Evolutionary conservation across 1,140 invertebrate genomes (phyloP), one percentile per base, ranked within the genome.

Genomic region (Diuraphis noxia): DNA sequence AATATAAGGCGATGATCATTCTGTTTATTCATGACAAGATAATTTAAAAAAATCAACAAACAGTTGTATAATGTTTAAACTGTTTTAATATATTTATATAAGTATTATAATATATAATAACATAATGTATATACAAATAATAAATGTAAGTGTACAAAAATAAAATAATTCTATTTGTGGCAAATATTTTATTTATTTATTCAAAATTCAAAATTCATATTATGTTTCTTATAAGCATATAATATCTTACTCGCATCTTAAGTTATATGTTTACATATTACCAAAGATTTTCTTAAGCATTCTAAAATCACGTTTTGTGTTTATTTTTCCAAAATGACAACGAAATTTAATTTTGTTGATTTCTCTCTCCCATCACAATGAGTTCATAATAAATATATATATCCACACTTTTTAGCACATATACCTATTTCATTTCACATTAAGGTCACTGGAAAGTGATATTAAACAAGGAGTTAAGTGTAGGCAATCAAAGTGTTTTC

Each of bases 391-490:
- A 88, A 56, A 63, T 88, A 36, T 88, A 30, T 38, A 87, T n/a
- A 86, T 23, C 23, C 40, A 89, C 38, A 34, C 88, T 90, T 88
- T 88, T 56, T 40, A 56, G 38, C 30, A 36, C 88, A 77, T 89
- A 46, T 41, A 72, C 36, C 13, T 89, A 88, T n/a, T 77, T 21
- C 56, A 46, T 77, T 43, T 90, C 88, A 79, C 88, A 90, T 90
- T 90, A 79, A 90, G 88, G 88, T 90, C 88, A 79, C 34, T 77
- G 88, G 88, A 90, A 90, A 90, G 88, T 90, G 88, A 90, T 90
- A 77, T 90, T 46, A 79, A 90, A 90, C 56, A 90, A 90, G 88
- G 72, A 90, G 88, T 72, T 90, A 72, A 72, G 41, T 90, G 41
- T 90, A 79, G 34, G 88, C 56, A 90, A 90, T 88, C 86, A 63